These are phyloP conservation scores for Clarias gariepinus DNA, from an alignment of 2,113 vertebrate species.

Conservation along the genomic window DNA sequence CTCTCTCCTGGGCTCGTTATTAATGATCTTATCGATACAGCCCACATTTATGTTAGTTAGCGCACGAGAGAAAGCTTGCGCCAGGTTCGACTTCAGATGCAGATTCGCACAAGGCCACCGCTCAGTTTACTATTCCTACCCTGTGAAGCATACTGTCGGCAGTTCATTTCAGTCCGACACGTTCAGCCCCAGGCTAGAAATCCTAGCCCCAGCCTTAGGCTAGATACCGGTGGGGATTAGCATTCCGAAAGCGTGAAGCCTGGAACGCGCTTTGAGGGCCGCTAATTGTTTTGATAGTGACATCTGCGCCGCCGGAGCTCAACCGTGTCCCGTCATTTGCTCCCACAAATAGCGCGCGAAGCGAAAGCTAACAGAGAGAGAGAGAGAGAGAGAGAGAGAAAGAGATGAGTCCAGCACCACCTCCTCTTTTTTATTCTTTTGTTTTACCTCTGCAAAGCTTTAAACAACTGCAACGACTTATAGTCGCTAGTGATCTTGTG, in stretches of 20 bases:
- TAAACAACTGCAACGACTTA: not conserved
- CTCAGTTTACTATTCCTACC: not conserved
- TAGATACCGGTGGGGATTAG: not conserved
- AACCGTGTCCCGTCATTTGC: not conserved
- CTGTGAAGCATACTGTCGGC: not conserved
- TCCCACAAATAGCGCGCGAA: slow-evolving; percentile 25
- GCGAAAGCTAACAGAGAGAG: not conserved
- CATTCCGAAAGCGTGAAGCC: not conserved
- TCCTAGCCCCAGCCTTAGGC: not conserved
- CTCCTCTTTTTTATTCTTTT: too few species aligned
- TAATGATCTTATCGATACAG: not conserved
- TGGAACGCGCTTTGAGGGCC: slow-evolving; percentile 16
- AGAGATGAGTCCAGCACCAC: not conserved
- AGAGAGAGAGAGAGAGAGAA: not conserved
- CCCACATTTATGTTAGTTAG: not conserved
- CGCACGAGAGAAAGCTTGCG: not conserved
- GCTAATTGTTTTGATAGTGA: slow-evolving; percentile 38
- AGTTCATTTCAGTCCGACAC: not conserved
- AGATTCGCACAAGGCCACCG: not conserved
- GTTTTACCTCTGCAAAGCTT: not conserved
- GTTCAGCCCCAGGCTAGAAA: not conserved
- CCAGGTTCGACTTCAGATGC: slow-evolving; percentile 22
- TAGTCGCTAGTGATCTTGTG: not conserved
- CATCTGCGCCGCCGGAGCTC: slow-evolving; percentile 11
- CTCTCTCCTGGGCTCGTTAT: not conserved